Evolutionary conservation across 2,113 vertebrate species (phyloP), one percentile per base, ranked within the genome.

Genomic region (Oryzias curvinotus): DNA sequence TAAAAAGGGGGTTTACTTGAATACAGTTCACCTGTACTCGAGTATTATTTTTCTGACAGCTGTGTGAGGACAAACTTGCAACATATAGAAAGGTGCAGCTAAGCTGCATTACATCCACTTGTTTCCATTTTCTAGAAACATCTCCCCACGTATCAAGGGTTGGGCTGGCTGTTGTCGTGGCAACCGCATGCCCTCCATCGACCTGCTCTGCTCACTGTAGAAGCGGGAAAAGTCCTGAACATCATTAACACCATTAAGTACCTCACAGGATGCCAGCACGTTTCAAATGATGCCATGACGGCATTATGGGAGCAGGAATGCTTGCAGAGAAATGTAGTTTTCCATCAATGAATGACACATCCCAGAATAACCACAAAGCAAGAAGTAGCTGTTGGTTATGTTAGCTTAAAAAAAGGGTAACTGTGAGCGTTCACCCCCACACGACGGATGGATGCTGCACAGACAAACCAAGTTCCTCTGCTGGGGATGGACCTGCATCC

Each of bases 91-190:
- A 81, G 55, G 67, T 62, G 12, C 70, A 26, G 63, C 73, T 69
- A 68, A 68, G 65, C 78, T 75, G 14, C 68, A 42, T 67, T 78
- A 73, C 51, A 53, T 74, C 77, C 66, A 64, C 51, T 68, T 63
- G 62, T 65, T 73, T 53, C 59, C 63, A 45, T 17, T 54, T 28
- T 16, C 14, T 36, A 17, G 52, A 52, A 66, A 45, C 42, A 73
- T 36, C 59, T 62, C 26, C 60, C 67, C 26, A 57, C 53, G 54
- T 65, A 74, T 62, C 19, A 17, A 17, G 48, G 62, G 42, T 19
- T 50, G 57, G 42, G 61, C 53, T 53, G 30, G 18, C 52, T 68
- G 83, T 88, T 84, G 81, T 86, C 85, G 73, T 88, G 83, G 82
- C 86, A 86, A 89, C 85, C 65, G 59, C 60, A 70, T 77, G 71